These are phyloP conservation scores for Apamea epomidion DNA, from an alignment of 2,888 invertebrate species.

Conservation along the genomic window DNA sequence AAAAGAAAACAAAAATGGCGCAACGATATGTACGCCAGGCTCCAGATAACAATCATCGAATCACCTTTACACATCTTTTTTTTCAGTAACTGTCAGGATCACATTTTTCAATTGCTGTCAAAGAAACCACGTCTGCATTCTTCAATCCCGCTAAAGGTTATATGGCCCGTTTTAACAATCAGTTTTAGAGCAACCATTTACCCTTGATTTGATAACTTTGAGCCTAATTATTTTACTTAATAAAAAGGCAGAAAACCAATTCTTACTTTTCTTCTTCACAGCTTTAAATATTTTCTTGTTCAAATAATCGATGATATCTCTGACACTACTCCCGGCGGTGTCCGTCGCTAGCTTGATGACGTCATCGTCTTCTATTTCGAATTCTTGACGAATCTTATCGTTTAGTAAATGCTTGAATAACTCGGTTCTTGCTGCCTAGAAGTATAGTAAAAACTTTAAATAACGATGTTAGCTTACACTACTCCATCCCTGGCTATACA, in stretches of 20 bases:
- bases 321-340: slow-evolving; percentile 93
- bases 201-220: background rate
- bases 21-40: too few species aligned
- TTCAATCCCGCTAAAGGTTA: too few species aligned
- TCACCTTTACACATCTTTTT: background rate
- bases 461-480: background rate
- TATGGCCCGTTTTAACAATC: background rate
- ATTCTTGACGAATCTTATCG: slow-evolving; percentile 86
- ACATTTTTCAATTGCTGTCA: background rate
- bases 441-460: slow-evolving; percentile 26
- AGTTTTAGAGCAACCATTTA: background rate
- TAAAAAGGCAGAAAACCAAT: background rate
- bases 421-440: slow-evolving; percentile 91
- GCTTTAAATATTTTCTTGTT: slow-evolving; percentile 93
- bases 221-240: too few species aligned
- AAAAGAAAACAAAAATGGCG: too few species aligned
- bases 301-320: slow-evolving; percentile 93
- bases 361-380: slow-evolving; percentile 88
- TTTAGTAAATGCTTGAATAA: slow-evolving; percentile 91
- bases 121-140: background rate
- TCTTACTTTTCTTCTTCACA: slow-evolving; percentile 92
- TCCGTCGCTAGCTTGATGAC: slow-evolving; percentile 91
- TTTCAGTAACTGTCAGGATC: background rate
- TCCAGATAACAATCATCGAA: too few species aligned
- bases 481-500: background rate